Conservation (phyloP, 1,140 invertebrate genomes). For the Glossosoma conforme region DNA sequence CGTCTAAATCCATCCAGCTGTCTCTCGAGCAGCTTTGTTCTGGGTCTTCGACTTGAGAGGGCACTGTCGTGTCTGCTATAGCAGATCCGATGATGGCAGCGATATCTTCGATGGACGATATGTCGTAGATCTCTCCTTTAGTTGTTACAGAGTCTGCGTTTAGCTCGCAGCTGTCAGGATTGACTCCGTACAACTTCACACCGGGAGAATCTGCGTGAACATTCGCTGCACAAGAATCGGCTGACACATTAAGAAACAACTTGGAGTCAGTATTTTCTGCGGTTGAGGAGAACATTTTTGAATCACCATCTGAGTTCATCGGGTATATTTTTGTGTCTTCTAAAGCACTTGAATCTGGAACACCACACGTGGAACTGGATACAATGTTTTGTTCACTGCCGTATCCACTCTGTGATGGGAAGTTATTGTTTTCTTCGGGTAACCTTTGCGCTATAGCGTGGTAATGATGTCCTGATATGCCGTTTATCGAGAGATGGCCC, state of each 20-base stretch:
- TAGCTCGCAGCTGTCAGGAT: constrained; percentile 36
- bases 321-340: constrained; percentile 45
- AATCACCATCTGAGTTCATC: constrained; percentile 49
- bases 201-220: constrained; percentile 41
- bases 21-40: constrained; percentile 63
- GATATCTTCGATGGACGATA: constrained; percentile 74
- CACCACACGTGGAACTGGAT: constrained; percentile 62
- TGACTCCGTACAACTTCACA: constrained; percentile 40
- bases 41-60: constrained; percentile 61
- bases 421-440: constrained; percentile 64
- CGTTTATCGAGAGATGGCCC: constrained; percentile 75
- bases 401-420: constrained; percentile 55
- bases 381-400: constrained; percentile 60
- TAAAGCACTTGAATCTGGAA: constrained; percentile 50
- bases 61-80: constrained; percentile 82
- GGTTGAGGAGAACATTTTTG: constrained; percentile 55
- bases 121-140: constrained; percentile 61
- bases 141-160: constrained; percentile 44
- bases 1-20: constrained; percentile 77
- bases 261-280: constrained; percentile 49
- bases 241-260: constrained; percentile 39
- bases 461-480: constrained; percentile 80
- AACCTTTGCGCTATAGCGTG: constrained; percentile 71
- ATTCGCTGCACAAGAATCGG: constrained; percentile 43
- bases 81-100: constrained; percentile 83